Evolutionary conservation across 2,113 vertebrate species (phyloP).

Genomic region (Chrysemys picta): DNA sequence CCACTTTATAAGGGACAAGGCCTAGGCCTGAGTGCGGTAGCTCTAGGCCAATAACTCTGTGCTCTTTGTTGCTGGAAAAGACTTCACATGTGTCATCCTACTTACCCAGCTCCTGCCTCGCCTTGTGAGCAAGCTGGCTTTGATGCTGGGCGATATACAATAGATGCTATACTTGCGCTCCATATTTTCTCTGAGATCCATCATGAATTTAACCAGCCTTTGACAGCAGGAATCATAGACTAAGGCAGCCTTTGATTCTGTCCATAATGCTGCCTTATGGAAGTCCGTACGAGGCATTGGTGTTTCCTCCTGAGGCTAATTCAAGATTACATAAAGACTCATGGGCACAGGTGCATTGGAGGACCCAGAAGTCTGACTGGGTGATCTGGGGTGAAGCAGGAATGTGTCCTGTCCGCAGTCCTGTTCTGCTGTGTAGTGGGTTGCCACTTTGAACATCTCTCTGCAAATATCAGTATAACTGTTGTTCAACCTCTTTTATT

Average conservation of each 20-base stretch:
- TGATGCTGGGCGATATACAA: neutral
- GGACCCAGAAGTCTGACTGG: neutral
- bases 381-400: neutral
- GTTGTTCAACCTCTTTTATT: neutral
- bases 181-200: neutral
- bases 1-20: neutral
- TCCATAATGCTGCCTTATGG: neutral
- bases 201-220: neutral
- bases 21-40: neutral
- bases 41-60: neutral
- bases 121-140: neutral
- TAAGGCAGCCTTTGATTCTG: neutral
- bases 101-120: neutral
- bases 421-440: neutral
- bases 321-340: neutral
- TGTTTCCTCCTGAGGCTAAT: neutral
- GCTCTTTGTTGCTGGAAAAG: neutral
- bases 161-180: neutral
- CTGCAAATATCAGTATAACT: neutral
- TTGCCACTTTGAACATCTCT: neutral
- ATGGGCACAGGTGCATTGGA: neutral
- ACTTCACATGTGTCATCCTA: neutral
- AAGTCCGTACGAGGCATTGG: neutral
- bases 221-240: neutral
- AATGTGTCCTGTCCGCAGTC: neutral